phyloP scores from a whole-genome alignment of 2,888 invertebrate genomes.

The Homarus gammarus region DNA sequence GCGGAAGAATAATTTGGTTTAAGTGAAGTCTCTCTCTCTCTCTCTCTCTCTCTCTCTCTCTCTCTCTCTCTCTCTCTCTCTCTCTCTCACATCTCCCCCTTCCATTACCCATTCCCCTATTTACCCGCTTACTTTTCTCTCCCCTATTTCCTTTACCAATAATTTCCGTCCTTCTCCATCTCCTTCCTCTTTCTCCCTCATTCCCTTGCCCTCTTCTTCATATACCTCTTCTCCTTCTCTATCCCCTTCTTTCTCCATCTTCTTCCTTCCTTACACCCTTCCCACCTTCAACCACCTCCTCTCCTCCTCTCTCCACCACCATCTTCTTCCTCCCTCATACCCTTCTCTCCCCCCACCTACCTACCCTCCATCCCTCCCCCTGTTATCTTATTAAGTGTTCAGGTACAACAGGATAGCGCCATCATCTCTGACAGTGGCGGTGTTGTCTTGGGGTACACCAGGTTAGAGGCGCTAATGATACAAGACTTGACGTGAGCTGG shows the following conservation, averaged over 20 bases:
- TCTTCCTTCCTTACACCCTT: background rate
- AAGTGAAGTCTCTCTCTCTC: background rate
- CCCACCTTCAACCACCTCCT: background rate
- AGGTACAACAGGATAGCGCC: too few relatives aligned
- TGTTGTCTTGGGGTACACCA: too few relatives aligned
- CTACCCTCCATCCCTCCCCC: too few relatives aligned
- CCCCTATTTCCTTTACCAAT: background rate
- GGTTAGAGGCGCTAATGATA: too few relatives aligned
- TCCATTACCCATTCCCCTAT: background rate
- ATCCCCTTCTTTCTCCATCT: background rate
- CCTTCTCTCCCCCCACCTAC: too few relatives aligned
- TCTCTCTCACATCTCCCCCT: background rate
- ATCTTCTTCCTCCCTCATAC: background rate
- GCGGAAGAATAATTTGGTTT: too few relatives aligned
- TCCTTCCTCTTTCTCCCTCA: background rate
- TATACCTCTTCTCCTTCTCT: background rate
- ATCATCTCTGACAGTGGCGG: background rate
- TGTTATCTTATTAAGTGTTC: too few relatives aligned
- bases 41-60: background rate
- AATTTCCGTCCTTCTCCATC: too few relatives aligned
- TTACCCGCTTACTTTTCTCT: too few relatives aligned
- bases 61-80: background rate
- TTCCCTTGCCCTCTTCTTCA: background rate
- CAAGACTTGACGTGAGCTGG: too few relatives aligned
- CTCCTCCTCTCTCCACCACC: background rate